Percentiles rank a stretch among this genome's conserved stretches.
Evolutionary conservation across 2,797 vertebrate species (phyloP).

Genomic region (Cheracebus regulus): DNA sequence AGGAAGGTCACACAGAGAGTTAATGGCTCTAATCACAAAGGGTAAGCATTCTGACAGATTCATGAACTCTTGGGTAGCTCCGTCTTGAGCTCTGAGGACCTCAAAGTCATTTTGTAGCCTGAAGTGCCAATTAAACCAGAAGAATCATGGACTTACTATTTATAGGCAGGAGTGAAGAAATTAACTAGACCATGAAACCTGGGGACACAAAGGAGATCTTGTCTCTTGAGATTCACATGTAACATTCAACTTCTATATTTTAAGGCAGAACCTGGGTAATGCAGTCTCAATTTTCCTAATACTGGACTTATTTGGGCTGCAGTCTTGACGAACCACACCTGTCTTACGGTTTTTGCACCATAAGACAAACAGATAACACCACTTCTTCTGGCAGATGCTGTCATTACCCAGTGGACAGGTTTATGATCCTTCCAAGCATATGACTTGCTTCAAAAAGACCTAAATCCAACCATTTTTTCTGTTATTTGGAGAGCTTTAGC

Average conservation of each 20-base stretch:
- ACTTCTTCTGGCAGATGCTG: neutral
- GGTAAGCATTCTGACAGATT: constrained; percentile 60
- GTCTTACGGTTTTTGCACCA: neutral
- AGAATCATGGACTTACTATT: constrained; percentile 65
- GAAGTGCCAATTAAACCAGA: constrained; percentile 64
- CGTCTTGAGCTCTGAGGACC: constrained; percentile 34
- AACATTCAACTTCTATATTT: constrained; percentile 27
- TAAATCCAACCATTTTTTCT: neutral
- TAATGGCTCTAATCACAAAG: constrained; percentile 52
- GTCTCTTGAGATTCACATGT: constrained; percentile 6
- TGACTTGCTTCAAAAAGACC: neutral
- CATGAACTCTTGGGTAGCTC: constrained; percentile 10
- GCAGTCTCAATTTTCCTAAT: neutral
- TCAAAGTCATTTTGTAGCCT: constrained; percentile 31
- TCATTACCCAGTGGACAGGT: neutral
- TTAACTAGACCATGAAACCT: constrained; percentile 56
- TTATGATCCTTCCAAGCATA: neutral
- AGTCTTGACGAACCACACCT: neutral
- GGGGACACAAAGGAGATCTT: constrained; percentile 3
- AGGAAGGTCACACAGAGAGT: constrained; percentile 36
- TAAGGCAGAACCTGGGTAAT: neutral
- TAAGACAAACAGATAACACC: neutral
- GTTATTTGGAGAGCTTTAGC: constrained; percentile 31
- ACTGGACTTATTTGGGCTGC: neutral
- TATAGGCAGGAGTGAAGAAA: constrained; percentile 45